Percentiles rank a stretch among this genome's conserved stretches.
Conservation (phyloP, 2,888 invertebrate genomes). For the Horisme vitalbata region DNA sequence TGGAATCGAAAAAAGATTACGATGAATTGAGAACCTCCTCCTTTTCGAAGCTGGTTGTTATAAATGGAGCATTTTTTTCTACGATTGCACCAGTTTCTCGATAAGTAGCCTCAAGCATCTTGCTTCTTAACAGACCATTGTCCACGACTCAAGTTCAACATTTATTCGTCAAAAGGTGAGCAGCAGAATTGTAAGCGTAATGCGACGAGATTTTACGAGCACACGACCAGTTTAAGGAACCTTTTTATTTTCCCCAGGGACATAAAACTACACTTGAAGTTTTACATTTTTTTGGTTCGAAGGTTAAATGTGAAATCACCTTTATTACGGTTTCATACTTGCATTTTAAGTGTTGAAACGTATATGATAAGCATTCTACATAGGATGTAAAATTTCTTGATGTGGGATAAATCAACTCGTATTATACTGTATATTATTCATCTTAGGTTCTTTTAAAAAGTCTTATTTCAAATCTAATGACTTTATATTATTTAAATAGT, state of each 20-base stretch:
- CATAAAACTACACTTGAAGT: slow-evolving; percentile 50
- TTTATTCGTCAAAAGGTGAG: slow-evolving; percentile 53
- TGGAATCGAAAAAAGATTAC: too few relatives aligned
- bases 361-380: too few relatives aligned
- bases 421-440: too few relatives aligned
- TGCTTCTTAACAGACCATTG: slow-evolving; percentile 17
- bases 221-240: slow-evolving; percentile 48
- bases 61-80: too few relatives aligned
- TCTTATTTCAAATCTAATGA: too few relatives aligned
- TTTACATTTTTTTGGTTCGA: slow-evolving; percentile 42
- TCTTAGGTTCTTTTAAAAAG: too few relatives aligned
- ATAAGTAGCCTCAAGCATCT: slow-evolving; percentile 6
- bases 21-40: too few relatives aligned
- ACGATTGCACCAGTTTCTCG: too few relatives aligned
- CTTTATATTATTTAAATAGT: neutral
- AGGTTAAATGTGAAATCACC: slow-evolving; percentile 41
- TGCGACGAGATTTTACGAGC: slow-evolving; percentile 59
- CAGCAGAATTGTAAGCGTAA: slow-evolving; percentile 54
- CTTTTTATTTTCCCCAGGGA: slow-evolving; percentile 49
- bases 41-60: too few relatives aligned
- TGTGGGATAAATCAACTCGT: too few relatives aligned
- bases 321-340: slow-evolving; percentile 3
- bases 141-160: slow-evolving; percentile 35
- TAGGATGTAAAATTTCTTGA: too few relatives aligned
- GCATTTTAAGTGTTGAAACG: too few relatives aligned